Evolutionary conservation across 2,113 vertebrate species (phyloP).

Genomic region (Gasterosteus nipponicus): DNA sequence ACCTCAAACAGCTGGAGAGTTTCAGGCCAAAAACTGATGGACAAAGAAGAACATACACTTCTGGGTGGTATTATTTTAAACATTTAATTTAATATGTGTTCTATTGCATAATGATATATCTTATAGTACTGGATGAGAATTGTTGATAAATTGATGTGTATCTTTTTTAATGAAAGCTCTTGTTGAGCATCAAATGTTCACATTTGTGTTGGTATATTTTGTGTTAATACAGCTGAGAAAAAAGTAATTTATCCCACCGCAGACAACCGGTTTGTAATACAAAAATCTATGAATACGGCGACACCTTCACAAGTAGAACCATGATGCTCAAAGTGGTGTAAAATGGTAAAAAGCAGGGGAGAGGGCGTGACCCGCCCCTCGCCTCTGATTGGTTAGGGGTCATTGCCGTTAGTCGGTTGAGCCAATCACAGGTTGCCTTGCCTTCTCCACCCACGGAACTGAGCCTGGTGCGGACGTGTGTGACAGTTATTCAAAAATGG

Average conservation of each 20-base stretch:
- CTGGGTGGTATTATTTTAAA: neutral
- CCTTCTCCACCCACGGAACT: neutral
- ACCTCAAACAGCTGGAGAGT: neutral
- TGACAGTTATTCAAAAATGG: constrained; percentile 75
- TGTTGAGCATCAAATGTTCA: too few species aligned
- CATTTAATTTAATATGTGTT: neutral
- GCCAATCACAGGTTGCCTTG: neutral
- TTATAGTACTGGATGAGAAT: neutral
- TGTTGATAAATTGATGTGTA: neutral
- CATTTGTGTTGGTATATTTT: too few species aligned
- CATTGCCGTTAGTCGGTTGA: neutral
- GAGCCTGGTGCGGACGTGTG: constrained; percentile 72
- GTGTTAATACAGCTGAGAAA: too few species aligned
- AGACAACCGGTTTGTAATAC: too few species aligned
- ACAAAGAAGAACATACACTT: neutral
- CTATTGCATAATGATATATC: neutral
- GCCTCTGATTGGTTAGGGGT: neutral
- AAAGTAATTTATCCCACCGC: too few species aligned
- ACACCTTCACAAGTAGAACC: too few species aligned
- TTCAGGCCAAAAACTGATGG: neutral
- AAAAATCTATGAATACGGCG: too few species aligned
- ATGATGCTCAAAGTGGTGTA: constrained; percentile 9
- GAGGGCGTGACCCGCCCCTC: neutral
- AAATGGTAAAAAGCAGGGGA: neutral
- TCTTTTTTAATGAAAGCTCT: neutral